phyloP scores from a whole-genome alignment of 1,140 invertebrate genomes.

The Trichomalopsis sarcophagae region DNA sequence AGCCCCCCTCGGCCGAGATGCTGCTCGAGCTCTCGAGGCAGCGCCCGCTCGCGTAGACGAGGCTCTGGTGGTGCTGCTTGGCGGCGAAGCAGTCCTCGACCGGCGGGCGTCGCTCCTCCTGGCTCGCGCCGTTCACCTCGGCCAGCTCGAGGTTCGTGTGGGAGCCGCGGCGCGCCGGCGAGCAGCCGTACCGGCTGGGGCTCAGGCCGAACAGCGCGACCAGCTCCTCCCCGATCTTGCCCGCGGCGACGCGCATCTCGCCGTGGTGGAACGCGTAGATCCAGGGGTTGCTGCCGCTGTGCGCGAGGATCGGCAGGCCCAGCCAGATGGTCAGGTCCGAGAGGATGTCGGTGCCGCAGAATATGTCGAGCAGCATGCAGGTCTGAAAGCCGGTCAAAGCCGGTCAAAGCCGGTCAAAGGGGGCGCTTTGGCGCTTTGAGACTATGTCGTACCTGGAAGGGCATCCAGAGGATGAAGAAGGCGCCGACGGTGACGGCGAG shows the following conservation, averaged over 20 bases:
- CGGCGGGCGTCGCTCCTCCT: slow-evolving; percentile 59
- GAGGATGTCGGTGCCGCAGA: slow-evolving; percentile 74
- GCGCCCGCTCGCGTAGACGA: slow-evolving; percentile 60
- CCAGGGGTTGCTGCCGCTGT: slow-evolving; percentile 81
- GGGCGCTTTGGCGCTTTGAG: too few relatives aligned
- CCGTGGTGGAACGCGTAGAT: slow-evolving; percentile 82
- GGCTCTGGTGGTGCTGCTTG: slow-evolving; percentile 54
- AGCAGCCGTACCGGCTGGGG: slow-evolving; percentile 69
- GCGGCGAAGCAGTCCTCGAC: slow-evolving; percentile 68
- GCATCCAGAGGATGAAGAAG: slow-evolving; percentile 79
- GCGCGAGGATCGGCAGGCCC: slow-evolving; percentile 77
- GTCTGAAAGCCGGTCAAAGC: slow-evolving; percentile 65
- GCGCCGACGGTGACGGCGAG: slow-evolving; percentile 79
- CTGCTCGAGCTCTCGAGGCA: slow-evolving; percentile 58
- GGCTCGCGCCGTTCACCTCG: slow-evolving; percentile 64
- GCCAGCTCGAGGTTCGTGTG: slow-evolving; percentile 68
- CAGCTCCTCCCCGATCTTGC: slow-evolving; percentile 76
- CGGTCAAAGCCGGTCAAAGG: too few relatives aligned
- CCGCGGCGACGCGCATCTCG: slow-evolving; percentile 79
- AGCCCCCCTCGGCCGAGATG: slow-evolving; percentile 48
- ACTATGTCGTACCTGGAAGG: slow-evolving; percentile 80
- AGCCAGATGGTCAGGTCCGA: slow-evolving; percentile 77
- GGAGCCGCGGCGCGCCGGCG: slow-evolving; percentile 62
- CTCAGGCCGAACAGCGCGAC: slow-evolving; percentile 72
- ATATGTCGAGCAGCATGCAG: slow-evolving; percentile 77